These are phyloP conservation scores for Smittia sp. DNA, from an alignment of 2,888 invertebrate species.

Conservation along the genomic window DNA sequence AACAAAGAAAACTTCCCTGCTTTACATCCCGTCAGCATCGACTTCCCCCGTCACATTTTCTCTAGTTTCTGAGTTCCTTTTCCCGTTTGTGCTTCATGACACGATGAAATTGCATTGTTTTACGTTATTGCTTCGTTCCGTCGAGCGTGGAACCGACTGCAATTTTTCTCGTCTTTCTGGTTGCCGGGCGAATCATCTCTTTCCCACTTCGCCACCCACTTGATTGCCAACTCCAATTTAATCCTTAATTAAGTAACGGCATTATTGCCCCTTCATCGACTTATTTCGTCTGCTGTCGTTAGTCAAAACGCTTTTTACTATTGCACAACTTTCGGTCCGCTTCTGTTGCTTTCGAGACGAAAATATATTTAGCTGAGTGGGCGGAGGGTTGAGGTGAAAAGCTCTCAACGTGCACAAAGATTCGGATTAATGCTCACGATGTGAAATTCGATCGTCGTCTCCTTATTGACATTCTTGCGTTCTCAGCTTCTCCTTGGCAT, in stretches of 20 bases:
- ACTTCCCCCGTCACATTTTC: background rate
- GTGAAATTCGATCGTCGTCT: background rate
- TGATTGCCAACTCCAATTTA: background rate
- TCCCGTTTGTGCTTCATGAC: constrained; percentile 4
- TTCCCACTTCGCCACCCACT: background rate
- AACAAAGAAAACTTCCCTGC: background rate
- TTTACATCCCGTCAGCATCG: constrained; percentile 11
- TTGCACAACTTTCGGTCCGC: background rate
- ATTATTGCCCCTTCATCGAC: background rate
- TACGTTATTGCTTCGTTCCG: background rate
- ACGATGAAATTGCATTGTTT: background rate
- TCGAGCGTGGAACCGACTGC: background rate
- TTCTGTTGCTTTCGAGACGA: background rate
- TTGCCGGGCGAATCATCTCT: background rate
- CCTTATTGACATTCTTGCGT: background rate
- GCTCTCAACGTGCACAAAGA: background rate
- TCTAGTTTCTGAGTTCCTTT: background rate
- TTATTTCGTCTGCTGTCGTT: background rate
- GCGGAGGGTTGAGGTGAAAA: background rate
- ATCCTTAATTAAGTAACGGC: constrained; percentile 17
- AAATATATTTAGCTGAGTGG: too few relatives aligned
- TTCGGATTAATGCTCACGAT: background rate
- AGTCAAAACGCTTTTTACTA: background rate
- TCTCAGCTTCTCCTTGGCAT: background rate
- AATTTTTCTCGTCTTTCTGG: too few relatives aligned